Percentiles rank a stretch among this genome's conserved stretches.
These are phyloP conservation scores for Phrynocephalus versicolor DNA, from an alignment of 2,113 vertebrate genomes.

Conservation along the genomic window DNA sequence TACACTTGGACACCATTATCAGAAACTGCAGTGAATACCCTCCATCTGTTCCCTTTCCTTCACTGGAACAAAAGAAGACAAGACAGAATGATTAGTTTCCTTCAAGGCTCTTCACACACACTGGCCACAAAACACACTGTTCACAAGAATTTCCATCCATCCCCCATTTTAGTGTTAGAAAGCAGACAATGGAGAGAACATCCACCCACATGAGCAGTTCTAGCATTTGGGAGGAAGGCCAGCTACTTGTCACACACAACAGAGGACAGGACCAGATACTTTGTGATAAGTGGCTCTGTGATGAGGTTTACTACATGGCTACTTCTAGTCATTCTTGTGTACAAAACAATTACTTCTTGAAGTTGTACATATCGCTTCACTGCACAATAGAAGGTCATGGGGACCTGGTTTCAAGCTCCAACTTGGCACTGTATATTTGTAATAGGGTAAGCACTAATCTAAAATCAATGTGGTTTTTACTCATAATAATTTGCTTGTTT, in stretches of 20 bases:
- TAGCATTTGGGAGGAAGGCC: neutral
- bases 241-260: neutral
- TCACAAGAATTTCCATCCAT: neutral
- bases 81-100: neutral
- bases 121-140: neutral
- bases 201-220: neutral
- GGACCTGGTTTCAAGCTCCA: neutral
- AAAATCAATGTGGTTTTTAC: neutral
- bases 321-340: neutral
- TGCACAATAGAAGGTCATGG: neutral
- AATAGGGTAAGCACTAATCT: neutral
- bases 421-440: neutral
- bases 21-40: neutral
- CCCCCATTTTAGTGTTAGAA: neutral
- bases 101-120: neutral
- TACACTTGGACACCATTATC: too few species aligned
- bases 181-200: neutral
- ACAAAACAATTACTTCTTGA: neutral
- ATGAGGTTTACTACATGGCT: neutral
- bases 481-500: conserved; percentile 12
- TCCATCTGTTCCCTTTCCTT: neutral
- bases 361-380: neutral
- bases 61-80: neutral
- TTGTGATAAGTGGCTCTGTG: neutral
- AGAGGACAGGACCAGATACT: too few species aligned